Conservation (phyloP, 2,888 invertebrate genomes). For the Rhodophaea formosa region DNA sequence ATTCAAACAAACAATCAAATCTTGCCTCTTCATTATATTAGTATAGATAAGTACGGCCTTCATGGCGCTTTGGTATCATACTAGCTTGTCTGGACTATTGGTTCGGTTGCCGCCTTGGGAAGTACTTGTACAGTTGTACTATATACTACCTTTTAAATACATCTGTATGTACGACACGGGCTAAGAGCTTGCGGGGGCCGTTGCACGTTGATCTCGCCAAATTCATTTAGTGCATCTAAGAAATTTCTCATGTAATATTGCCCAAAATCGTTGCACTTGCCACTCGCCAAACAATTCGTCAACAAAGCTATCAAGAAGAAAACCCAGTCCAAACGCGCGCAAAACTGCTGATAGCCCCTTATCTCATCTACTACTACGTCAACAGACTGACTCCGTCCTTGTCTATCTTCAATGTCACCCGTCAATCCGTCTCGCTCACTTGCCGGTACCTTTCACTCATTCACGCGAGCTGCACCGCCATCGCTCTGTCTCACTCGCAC, state of each 20-base stretch:
- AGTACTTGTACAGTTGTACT: too few species aligned
- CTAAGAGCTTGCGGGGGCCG: too few species aligned
- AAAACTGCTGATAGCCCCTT: constrained; percentile 75
- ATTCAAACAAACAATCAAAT: too few species aligned
- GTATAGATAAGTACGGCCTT: too few species aligned
- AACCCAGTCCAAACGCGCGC: constrained; percentile 53
- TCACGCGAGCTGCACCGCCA: constrained; percentile 36
- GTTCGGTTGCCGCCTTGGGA: too few species aligned
- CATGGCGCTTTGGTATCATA: too few species aligned
- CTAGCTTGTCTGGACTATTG: too few species aligned
- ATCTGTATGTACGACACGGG: too few species aligned
- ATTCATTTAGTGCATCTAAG: too few species aligned
- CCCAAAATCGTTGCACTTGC: not conserved
- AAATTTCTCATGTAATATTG: not conserved
- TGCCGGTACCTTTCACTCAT: constrained; percentile 50
- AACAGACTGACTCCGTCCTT: constrained; percentile 63
- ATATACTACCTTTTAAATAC: too few species aligned
- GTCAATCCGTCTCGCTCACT: constrained; percentile 40
- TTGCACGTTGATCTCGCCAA: too few species aligned
- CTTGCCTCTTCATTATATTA: too few species aligned
- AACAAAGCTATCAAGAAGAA: constrained; percentile 47
- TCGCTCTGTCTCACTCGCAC: constrained; percentile 41
- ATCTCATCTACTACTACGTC: constrained; percentile 79
- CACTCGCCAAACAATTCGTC: not conserved
- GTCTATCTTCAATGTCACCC: constrained; percentile 40